Evolutionary conservation across 2,113 vertebrate species (phyloP).

Genomic region (Python bivittatus): DNA sequence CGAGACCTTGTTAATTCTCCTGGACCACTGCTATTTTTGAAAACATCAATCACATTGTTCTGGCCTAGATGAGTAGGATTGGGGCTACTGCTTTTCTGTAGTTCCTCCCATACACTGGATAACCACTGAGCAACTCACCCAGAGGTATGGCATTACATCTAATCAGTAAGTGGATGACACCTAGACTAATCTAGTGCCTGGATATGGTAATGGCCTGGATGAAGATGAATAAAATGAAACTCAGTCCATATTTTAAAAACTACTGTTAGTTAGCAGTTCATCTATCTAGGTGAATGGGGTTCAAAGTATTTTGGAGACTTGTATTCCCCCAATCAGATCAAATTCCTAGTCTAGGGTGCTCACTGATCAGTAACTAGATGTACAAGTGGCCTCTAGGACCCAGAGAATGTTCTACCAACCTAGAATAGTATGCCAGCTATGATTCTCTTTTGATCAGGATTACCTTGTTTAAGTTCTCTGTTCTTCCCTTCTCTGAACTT

Average conservation of each 20-base stretch:
- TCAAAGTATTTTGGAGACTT: not conserved
- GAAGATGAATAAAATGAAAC: not conserved
- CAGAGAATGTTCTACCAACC: not conserved
- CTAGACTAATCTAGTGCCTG: not conserved
- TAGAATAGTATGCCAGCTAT: not conserved
- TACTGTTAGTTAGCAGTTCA: not conserved
- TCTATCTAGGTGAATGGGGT: not conserved
- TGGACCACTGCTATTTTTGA: not conserved
- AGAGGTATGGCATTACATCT: not conserved
- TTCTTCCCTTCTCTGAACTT: not conserved
- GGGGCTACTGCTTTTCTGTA: not conserved
- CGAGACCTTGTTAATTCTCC: not conserved
- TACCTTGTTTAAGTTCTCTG: not conserved
- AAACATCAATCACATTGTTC: not conserved
- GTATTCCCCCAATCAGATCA: not conserved
- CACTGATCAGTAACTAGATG: not conserved
- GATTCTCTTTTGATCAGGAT: not conserved
- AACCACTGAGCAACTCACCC: not conserved
- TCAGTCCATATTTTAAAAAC: not conserved
- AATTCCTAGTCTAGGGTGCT: not conserved
- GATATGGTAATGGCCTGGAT: not conserved
- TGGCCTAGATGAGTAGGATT: not conserved
- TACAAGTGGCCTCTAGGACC: not conserved
- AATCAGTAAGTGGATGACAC: not conserved
- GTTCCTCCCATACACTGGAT: not conserved